Conservation (phyloP, 1,140 invertebrate species). For the Muscidifurax raptorellus region DNA sequence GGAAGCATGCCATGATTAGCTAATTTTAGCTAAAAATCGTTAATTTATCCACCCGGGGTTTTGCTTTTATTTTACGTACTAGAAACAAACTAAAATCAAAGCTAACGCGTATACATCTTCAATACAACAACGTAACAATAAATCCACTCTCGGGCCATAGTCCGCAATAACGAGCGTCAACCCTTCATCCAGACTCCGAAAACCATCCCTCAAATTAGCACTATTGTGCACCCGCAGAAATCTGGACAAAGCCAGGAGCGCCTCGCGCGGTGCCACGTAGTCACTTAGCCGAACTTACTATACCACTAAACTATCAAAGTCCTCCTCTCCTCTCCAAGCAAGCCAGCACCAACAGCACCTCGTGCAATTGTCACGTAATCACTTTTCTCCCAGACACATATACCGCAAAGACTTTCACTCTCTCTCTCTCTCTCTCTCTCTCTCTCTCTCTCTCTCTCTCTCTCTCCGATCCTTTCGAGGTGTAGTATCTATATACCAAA, state of each 20-base stretch:
- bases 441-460: not conserved
- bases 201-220: conserved; percentile 27
- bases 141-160: too few species aligned
- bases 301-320: conserved; percentile 58
- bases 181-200: not conserved
- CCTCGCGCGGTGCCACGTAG: conserved; percentile 44
- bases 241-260: conserved; percentile 48
- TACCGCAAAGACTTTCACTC: too few species aligned
- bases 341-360: not conserved
- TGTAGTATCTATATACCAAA: too few species aligned
- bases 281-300: conserved; percentile 54
- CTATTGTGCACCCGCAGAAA: conserved; percentile 12
- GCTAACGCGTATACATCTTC: too few species aligned
- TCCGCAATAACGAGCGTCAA: not conserved
- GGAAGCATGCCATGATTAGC: too few species aligned
- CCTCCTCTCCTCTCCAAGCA: not conserved
- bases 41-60: too few species aligned
- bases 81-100: too few species aligned
- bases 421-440: not conserved
- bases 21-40: too few species aligned
- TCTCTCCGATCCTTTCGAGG: too few species aligned
- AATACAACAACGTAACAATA: too few species aligned
- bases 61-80: too few species aligned
- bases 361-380: conserved; percentile 61
- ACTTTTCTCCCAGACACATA: conserved; percentile 52